phyloP scores from a whole-genome alignment of 2,113 vertebrate species.

The Anguilla japonica region DNA sequence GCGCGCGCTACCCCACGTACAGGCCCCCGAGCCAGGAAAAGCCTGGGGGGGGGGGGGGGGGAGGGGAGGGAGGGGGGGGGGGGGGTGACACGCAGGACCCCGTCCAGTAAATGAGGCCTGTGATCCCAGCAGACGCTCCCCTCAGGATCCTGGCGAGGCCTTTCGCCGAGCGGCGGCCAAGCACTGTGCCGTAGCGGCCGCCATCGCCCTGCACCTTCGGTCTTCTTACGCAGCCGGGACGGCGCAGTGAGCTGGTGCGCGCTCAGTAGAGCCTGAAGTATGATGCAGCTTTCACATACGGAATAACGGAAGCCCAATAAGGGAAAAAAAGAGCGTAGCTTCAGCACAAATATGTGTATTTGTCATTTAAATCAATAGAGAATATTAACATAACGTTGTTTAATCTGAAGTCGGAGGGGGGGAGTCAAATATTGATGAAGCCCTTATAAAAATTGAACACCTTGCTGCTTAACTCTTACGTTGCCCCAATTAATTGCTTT shows the following conservation, averaged over 20 bases:
- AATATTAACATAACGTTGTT: slow-evolving; percentile 27
- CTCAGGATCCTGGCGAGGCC: slow-evolving; percentile 17
- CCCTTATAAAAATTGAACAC: slow-evolving; percentile 37
- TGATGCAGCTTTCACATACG: background rate
- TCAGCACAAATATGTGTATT: background rate
- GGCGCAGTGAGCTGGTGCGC: background rate
- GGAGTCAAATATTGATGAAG: slow-evolving; percentile 28
- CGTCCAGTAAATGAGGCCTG: background rate
- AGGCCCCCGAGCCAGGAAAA: background rate
- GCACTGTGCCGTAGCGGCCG: background rate
- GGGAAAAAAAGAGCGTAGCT: background rate
- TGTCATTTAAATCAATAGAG: slow-evolving; percentile 9
- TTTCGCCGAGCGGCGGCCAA: background rate
- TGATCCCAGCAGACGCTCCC: slow-evolving; percentile 6
- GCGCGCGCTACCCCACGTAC: background rate
- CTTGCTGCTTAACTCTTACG: slow-evolving; percentile 32
- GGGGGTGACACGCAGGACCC: background rate
- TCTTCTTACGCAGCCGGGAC: background rate
- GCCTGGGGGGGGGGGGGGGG: background rate
- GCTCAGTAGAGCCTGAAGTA: background rate
- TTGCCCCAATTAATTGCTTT: slow-evolving; percentile 37
- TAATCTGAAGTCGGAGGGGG: slow-evolving; percentile 21
- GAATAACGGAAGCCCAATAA: background rate
- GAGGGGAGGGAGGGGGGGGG: too few species aligned
- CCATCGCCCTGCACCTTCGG: background rate